Evolutionary conservation across 2,113 vertebrate genomes (phyloP).

Genomic region (Urocynchramus pylzowi): DNA sequence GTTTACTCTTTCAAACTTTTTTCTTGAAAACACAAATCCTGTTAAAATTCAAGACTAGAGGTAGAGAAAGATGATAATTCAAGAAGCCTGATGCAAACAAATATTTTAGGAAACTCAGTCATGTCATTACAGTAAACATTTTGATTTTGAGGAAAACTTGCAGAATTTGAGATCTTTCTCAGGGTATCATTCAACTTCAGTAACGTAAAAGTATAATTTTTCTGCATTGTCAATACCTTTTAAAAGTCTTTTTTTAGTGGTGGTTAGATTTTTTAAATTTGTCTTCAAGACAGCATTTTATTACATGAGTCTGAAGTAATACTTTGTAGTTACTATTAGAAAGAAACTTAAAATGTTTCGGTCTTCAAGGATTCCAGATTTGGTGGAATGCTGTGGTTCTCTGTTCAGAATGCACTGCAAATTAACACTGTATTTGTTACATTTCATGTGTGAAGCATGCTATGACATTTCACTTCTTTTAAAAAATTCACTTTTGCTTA

Average conservation of each 20-base stretch:
- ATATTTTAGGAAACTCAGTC: background rate
- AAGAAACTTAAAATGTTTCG: background rate
- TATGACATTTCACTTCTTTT: background rate
- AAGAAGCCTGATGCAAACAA: background rate
- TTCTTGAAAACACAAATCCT: background rate
- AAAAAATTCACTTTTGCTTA: background rate
- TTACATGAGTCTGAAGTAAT: background rate
- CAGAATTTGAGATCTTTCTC: background rate
- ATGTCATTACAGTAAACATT: background rate
- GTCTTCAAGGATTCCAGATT: background rate
- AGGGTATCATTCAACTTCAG: background rate
- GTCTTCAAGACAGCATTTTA: background rate
- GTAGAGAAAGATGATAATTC: background rate
- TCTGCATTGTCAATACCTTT: background rate
- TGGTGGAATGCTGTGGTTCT: background rate
- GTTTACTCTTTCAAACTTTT: background rate
- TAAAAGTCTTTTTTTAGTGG: background rate
- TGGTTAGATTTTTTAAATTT: background rate
- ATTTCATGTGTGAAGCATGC: background rate
- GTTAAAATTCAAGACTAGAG: background rate
- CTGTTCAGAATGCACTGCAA: background rate
- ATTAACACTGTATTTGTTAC: background rate
- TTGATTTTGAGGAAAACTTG: background rate
- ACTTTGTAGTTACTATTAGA: background rate
- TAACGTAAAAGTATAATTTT: background rate